Conservation (phyloP, 2,797 vertebrate species). For the Sebastiscus albofasciatus region DNA sequence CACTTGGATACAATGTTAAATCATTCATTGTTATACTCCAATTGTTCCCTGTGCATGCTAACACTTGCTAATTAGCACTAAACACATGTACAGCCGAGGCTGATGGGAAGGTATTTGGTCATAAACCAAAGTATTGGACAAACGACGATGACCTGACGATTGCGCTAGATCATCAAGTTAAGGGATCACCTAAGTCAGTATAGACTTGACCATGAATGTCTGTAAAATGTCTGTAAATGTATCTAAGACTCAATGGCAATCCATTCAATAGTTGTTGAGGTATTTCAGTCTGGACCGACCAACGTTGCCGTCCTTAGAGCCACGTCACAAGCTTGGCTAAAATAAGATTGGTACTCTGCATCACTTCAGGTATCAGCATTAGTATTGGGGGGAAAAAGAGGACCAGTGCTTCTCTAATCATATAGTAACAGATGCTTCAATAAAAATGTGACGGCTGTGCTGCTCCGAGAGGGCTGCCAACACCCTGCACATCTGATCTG, state of each 20-base stretch:
- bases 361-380: neutral
- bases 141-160: neutral
- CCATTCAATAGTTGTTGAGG: neutral
- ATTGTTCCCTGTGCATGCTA: neutral
- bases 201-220: neutral
- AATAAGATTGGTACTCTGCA: neutral
- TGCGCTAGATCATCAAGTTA: neutral
- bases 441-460: constrained; percentile 12
- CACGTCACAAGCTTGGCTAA: neutral
- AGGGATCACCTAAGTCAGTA: neutral
- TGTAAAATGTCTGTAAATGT: neutral
- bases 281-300: neutral
- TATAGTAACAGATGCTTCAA: constrained; percentile 22
- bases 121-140: neutral
- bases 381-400: neutral
- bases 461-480: constrained; percentile 14
- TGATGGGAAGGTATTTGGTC: neutral
- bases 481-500: constrained; percentile 44
- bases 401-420: neutral
- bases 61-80: neutral
- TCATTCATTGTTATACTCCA: neutral
- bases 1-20: neutral
- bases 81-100: neutral
- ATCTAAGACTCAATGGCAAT: neutral
- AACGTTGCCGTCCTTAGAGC: neutral